Conservation (phyloP, 2,888 invertebrate species). For the Anoncus sp. region DNA sequence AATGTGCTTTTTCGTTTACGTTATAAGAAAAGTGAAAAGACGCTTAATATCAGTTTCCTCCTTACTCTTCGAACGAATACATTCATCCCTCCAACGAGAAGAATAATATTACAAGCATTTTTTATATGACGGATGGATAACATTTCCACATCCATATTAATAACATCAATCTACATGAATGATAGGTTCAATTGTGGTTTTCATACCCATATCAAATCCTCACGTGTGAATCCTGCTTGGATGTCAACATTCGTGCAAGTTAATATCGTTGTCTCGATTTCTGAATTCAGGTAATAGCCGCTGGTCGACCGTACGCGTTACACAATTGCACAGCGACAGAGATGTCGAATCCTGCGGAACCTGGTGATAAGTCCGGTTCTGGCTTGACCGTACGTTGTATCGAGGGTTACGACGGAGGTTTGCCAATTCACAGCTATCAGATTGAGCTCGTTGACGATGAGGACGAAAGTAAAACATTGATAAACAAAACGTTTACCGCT, state of each 20-base stretch:
- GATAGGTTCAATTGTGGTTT: too few relatives aligned
- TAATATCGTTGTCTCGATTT: not conserved
- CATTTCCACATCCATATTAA: too few relatives aligned
- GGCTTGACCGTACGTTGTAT: constrained; percentile 92
- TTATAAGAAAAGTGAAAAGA: too few relatives aligned
- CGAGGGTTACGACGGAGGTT: constrained; percentile 94
- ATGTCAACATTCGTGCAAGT: not conserved
- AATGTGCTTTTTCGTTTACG: too few relatives aligned
- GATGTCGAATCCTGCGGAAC: constrained; percentile 86
- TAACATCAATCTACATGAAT: too few relatives aligned
- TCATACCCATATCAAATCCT: not conserved
- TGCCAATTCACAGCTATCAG: constrained; percentile 85
- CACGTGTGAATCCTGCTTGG: not conserved
- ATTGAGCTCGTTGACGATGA: constrained; percentile 78
- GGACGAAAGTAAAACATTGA: constrained; percentile 70
- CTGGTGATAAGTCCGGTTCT: constrained; percentile 85
- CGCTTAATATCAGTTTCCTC: too few relatives aligned
- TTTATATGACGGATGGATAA: too few relatives aligned
- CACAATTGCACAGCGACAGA: constrained; percentile 95
- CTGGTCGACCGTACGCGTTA: constrained; percentile 91
- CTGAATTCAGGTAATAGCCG: constrained; percentile 78
- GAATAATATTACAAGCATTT: too few relatives aligned
- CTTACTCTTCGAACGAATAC: too few relatives aligned
- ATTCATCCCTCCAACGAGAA: too few relatives aligned
- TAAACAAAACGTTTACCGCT: constrained; percentile 84